Percentiles rank a stretch among this genome's conserved stretches.
Evolutionary conservation across 2,113 vertebrate genomes (phyloP).

Genomic region (Nibea albiflora): DNA sequence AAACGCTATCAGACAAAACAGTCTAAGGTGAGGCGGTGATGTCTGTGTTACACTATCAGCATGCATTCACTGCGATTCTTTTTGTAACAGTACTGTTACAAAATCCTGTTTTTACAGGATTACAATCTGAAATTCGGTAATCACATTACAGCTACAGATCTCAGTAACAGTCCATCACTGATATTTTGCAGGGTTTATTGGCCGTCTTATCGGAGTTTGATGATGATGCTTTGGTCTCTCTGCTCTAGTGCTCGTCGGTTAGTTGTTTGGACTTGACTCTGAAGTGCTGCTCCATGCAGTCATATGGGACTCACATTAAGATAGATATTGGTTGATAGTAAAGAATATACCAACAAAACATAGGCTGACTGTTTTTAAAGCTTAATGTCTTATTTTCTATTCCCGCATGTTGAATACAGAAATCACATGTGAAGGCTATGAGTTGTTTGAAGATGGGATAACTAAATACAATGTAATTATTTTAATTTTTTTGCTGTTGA

Average conservation of each 20-base stretch:
- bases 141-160: background rate
- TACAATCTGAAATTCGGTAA: background rate
- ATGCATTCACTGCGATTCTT: background rate
- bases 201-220: background rate
- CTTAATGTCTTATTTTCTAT: background rate
- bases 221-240: too few relatives aligned
- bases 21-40: background rate
- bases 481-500: background rate
- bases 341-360: too few relatives aligned
- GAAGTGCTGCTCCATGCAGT: too few relatives aligned
- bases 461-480: background rate
- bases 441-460: background rate
- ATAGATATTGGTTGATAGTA: too few relatives aligned
- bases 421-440: background rate
- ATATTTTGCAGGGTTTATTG: background rate
- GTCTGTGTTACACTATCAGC: conserved; percentile 6
- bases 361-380: too few relatives aligned
- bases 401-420: background rate
- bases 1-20: conserved; percentile 9
- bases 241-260: too few relatives aligned
- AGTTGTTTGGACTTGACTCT: too few relatives aligned
- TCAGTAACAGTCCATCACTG: background rate
- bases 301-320: too few relatives aligned
- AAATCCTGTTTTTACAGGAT: background rate
- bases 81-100: background rate